phyloP scores from a whole-genome alignment of 2,797 vertebrate genomes.

The Danio choprae region DNA sequence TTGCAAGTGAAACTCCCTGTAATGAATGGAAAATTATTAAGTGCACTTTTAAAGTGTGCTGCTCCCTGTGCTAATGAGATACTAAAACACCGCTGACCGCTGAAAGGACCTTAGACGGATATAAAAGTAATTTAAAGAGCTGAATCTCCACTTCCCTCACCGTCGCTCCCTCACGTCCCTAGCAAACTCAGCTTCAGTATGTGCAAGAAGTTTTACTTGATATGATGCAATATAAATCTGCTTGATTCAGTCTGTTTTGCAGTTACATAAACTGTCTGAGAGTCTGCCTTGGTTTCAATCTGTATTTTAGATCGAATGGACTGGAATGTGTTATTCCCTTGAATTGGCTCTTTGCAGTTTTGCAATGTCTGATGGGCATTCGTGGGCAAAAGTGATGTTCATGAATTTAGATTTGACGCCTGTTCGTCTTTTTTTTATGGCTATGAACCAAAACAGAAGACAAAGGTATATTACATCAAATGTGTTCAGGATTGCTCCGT shows the following conservation, averaged over 20 bases:
- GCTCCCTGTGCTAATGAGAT: conserved; percentile 26
- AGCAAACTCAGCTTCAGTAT: not conserved
- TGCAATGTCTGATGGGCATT: conserved; percentile 20
- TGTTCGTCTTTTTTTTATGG: not conserved
- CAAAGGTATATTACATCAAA: conserved; percentile 21
- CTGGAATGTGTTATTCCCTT: not conserved
- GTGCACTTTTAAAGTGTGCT: conserved; percentile 27
- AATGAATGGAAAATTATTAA: conserved; percentile 5
- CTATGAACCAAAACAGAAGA: conserved; percentile 10
- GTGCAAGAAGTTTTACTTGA: not conserved
- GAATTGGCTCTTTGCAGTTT: conserved; percentile 13
- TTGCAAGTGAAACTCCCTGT: conserved; percentile 2
- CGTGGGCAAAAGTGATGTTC: not conserved
- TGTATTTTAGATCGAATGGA: not conserved
- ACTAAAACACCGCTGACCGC: conserved; percentile 16
- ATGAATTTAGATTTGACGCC: not conserved
- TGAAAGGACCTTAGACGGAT: not conserved
- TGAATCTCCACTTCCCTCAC: not conserved
- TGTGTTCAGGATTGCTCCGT: not conserved
- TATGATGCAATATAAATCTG: not conserved
- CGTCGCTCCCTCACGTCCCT: not conserved
- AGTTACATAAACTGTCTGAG: conserved; percentile 24
- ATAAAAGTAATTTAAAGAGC: conserved; percentile 28
- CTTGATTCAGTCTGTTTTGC: conserved; percentile 14
- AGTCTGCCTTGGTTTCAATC: conserved; percentile 6